phyloP scores from a whole-genome alignment of 92 coral and sea anemone genomes.

The Parazoanthus atlanticus region DNA sequence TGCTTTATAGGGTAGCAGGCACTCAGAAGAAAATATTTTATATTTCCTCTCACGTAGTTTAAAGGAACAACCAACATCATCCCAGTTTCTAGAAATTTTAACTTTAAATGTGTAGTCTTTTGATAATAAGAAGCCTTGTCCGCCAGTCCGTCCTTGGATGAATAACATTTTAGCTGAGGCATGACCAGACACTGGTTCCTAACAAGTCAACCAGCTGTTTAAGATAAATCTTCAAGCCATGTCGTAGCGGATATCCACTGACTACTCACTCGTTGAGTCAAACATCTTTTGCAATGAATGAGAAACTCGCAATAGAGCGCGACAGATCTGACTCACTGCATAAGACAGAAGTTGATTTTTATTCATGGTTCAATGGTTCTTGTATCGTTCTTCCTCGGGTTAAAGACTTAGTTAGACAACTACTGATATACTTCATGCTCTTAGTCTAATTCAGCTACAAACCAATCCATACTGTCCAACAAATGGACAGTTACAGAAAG shows the following conservation, averaged over 20 bases:
- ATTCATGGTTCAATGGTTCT: slow-evolving; percentile 91
- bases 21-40: not conserved
- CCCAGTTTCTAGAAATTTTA: slow-evolving; percentile 1
- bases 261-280: slow-evolving; percentile 24
- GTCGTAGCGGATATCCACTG: slow-evolving; percentile 45
- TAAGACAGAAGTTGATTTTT: slow-evolving; percentile 62
- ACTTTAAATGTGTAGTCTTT: not conserved
- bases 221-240: slow-evolving; percentile 34
- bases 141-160: slow-evolving; percentile 22
- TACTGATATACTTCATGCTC: not conserved
- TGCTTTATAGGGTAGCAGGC: not conserved
- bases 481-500: not conserved
- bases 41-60: not conserved
- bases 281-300: slow-evolving; percentile 42
- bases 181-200: slow-evolving; percentile 26
- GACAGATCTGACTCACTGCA: slow-evolving; percentile 37
- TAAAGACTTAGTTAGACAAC: not conserved
- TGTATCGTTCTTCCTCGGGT: not conserved
- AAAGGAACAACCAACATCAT: not conserved
- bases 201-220: slow-evolving; percentile 31
- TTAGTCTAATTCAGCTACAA: not conserved
- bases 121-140: not conserved
- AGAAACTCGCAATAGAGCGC: slow-evolving; percentile 47
- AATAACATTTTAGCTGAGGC: slow-evolving; percentile 22
- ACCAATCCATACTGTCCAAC: not conserved